Conservation (phyloP, 1,140 invertebrate species). For the Drosophila repletoides region DNA sequence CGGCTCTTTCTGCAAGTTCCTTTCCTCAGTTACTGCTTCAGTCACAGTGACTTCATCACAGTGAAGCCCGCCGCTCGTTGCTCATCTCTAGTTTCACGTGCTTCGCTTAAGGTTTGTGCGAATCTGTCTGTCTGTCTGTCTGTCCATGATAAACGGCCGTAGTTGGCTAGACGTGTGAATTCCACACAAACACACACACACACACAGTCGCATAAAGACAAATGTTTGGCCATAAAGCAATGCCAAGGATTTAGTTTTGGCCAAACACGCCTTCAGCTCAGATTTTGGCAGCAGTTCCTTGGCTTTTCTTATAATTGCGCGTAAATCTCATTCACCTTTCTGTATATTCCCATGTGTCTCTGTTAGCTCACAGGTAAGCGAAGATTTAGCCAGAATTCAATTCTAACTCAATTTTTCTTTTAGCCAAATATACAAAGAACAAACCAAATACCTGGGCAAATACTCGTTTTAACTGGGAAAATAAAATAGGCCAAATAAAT, state of each 20-base stretch:
- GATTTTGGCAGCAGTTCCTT: constrained; percentile 17
- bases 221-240: constrained; percentile 56
- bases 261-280: constrained; percentile 12
- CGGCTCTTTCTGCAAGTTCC: not conserved
- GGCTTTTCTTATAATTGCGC: constrained; percentile 31
- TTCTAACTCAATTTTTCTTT: not conserved
- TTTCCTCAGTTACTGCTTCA: too few relatives aligned
- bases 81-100: too few relatives aligned
- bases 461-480: too few relatives aligned
- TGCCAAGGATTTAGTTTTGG: constrained; percentile 45
- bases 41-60: too few relatives aligned
- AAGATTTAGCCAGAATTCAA: constrained; percentile 3
- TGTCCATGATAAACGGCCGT: constrained; percentile 55
- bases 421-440: too few relatives aligned
- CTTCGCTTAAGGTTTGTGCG: too few relatives aligned
- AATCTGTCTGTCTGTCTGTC: constrained; percentile 3
- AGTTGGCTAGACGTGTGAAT: constrained; percentile 45
- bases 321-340: constrained; percentile 23
- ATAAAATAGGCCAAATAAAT: too few relatives aligned
- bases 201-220: constrained; percentile 1
- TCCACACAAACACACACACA: constrained; percentile 22
- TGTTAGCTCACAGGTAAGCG: too few relatives aligned
- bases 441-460: too few relatives aligned
- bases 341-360: not conserved
- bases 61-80: too few relatives aligned